Base-by-base conservation (phyloP, 2,797 vertebrate species). In the Spatula versicolor region DNA sequence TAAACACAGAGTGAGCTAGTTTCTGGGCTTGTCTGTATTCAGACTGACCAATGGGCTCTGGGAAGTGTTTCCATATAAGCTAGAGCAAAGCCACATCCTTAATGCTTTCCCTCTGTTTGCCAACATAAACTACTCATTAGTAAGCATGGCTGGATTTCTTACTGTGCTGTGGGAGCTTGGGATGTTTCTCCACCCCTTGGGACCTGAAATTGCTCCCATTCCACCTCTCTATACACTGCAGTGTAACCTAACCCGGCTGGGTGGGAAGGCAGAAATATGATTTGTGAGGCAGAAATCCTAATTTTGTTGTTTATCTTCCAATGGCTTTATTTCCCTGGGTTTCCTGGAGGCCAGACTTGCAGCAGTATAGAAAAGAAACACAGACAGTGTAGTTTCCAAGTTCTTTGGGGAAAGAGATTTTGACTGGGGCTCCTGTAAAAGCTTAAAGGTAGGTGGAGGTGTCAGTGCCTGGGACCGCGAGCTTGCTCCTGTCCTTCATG, bases 21-120 rank as follows among this genome's bases (percentile, higher is more conserved):
- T 85, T 83, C 63, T 72, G 64, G 77, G 33, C 58, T 87, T 66
- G 91, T 85, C 78, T 90, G 81, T 46, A 9, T 88, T 71, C 52
- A 71, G 43, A 73, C 59, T 84, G 83, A 74, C 88, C 90, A 76
- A 3, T 35, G 69, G 90, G 85, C 87, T 88, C 81, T 88, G 90
- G 71, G 71, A 95, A 95, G 77, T 77, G 68, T 93, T 95, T 93
- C 77, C 41, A 1, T 83, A 41, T 96, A 91, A 93, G 81, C 74
- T 52, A 93, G 50, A 80, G 86, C 58, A 89, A 95, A 93, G 85
- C 91, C 85, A 86, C 86, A 91, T 94, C 77, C 89, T 94, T 91
- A 92, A 86, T 91, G 45, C 33, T 85, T 96, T 88, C 75, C 41
- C 48, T 64, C 43, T 81, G 62, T 68, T 81, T 88, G 86, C 87